Conservation (phyloP, 2,797 vertebrate species). For the Stomatorhinus walkeri region DNA sequence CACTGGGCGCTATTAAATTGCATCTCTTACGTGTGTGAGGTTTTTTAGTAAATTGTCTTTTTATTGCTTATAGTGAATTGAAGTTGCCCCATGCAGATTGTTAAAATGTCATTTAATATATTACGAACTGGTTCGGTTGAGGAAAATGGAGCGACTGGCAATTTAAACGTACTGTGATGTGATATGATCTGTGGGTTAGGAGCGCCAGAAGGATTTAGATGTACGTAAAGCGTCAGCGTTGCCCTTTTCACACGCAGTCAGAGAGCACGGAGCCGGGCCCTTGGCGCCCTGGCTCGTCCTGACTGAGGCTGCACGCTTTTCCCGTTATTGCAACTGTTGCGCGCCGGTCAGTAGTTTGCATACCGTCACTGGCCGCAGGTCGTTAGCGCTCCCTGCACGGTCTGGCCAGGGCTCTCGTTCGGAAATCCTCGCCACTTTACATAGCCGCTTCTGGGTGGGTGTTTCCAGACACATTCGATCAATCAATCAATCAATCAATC, state of each 20-base stretch:
- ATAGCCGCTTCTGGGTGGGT: background rate
- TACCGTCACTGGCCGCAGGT: background rate
- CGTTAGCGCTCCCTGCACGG: background rate
- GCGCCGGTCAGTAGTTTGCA: background rate
- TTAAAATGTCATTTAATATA: background rate
- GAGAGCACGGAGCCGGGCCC: background rate
- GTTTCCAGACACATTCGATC: background rate
- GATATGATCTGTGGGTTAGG: background rate
- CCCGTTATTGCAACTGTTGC: background rate
- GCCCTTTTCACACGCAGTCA: background rate
- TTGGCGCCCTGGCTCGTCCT: conserved; percentile 60
- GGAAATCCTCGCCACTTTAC: background rate
- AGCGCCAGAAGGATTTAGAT: conserved; percentile 15
- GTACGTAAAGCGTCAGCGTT: background rate
- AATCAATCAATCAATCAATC: background rate
- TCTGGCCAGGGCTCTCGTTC: background rate
- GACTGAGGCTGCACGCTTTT: conserved; percentile 63
- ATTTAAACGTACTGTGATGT: background rate
- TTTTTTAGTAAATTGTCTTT: background rate
- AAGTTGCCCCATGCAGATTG: background rate
- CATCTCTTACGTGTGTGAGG: background rate
- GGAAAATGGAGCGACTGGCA: background rate
- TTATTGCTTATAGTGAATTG: background rate
- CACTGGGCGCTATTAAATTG: background rate
- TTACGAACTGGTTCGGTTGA: conserved; percentile 17